A percentile compares a stretch with the other conserved stretches of the same genome.
These are phyloP conservation scores for Cynopterus sphinx DNA, from an alignment of 2,797 vertebrate species.

Conservation along the genomic window DNA sequence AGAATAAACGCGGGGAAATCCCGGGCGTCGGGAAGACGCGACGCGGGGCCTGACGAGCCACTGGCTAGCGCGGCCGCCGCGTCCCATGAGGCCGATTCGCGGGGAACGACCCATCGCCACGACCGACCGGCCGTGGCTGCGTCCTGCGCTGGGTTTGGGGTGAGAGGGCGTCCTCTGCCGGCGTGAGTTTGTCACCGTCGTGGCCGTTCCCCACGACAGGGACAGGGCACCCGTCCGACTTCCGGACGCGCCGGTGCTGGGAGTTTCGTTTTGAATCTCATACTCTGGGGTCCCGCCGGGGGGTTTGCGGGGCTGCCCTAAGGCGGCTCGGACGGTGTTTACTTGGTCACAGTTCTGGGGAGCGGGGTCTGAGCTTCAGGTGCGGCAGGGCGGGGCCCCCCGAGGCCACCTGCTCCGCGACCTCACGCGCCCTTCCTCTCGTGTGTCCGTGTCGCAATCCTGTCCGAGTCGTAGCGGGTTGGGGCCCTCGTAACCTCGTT, in stretches of 20 bases:
- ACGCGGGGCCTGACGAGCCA: too few relatives aligned
- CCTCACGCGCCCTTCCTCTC: not conserved
- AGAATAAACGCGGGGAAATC: too few relatives aligned
- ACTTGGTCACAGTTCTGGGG: too few relatives aligned
- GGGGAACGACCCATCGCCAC: too few relatives aligned
- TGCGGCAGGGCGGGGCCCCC: accelerated
- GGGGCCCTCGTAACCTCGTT: not conserved
- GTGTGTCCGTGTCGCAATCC: too few relatives aligned
- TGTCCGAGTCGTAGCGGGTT: not conserved
- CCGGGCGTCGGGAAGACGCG: too few relatives aligned
- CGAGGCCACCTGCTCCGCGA: not conserved
- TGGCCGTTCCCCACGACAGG: not conserved
- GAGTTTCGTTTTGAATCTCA: not conserved
- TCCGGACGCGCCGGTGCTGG: accelerated
- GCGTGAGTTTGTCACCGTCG: not conserved
- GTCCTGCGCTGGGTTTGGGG: too few relatives aligned
- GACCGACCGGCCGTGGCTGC: not conserved
- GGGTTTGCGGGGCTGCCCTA: accelerated
- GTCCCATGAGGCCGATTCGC: too few relatives aligned
- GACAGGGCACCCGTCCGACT: not conserved
- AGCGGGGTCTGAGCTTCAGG: accelerated
- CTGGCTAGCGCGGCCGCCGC: too few relatives aligned
- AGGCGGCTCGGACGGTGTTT: accelerated
- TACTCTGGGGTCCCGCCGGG: too few relatives aligned
- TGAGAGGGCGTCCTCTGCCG: not conserved